Evolutionary conservation across 1,140 invertebrate species (phyloP), one percentile per base, ranked within the genome.

Genomic region (Helicoverpa zea): DNA sequence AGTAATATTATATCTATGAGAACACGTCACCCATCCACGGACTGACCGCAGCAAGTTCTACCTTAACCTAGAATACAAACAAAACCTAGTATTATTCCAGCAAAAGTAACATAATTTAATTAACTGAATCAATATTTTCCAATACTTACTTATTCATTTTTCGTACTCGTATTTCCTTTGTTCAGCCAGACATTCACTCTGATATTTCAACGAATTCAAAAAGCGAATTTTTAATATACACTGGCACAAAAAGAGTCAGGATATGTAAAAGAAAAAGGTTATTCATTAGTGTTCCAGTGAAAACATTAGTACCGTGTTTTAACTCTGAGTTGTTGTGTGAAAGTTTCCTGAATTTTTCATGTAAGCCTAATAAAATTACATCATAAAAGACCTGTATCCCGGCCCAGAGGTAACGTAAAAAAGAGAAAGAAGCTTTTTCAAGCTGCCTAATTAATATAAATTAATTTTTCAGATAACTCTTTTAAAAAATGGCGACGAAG

Each of bases 271-370:
- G 73, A 61, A 75, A 74, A 77, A 77, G 30, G 75, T 51, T 66
- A 66, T 77, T 77, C 75, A 77, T 77, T 66, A 64, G 49, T 54
- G 75, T 54, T n/a, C 59, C 35, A 75, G 51, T 35, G 18, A 54
- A 77, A 77, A 66, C 59, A 77, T 77, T 66, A 49, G 61, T 30
- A 77, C 51, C 30, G 23, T 51, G 75, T 54, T 64, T 75, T 64
- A 77, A 66, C 61, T 35, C 61, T 23, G 59, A 64, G n/a, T n/a
- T n/a, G n/a, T n/a, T n/a, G n/a, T n/a, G n/a, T n/a, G n/a, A 77
- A 77, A 54, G 23, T 77, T 52, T 47, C 49, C 35, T 52, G 59
- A 66, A 77, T 66, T 77, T 77, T 77, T 77, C 59, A 77, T 77
- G 75, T 35, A 77, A 52, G 49, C 29, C 49, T 64, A 66, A 77